Conservation (phyloP, 1,140 invertebrate genomes). For the Drosophila lacertosa region DNA sequence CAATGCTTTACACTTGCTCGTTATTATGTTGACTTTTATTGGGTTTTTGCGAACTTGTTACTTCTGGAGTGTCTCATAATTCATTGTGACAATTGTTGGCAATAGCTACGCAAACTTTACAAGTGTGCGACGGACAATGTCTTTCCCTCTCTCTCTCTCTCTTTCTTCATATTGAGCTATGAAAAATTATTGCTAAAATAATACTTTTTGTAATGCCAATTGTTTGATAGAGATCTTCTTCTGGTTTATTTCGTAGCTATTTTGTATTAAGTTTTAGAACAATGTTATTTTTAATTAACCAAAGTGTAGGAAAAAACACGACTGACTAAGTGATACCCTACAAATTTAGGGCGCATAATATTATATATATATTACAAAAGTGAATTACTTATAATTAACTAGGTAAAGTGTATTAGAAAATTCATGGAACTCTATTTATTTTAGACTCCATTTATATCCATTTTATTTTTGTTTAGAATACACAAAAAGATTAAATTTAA, state of each 20-base stretch:
- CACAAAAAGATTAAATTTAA: too few species aligned
- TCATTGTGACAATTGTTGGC: conserved; percentile 52
- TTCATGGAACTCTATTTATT: too few species aligned
- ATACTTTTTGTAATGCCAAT: not conserved
- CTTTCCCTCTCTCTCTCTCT: too few species aligned
- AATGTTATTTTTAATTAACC: not conserved
- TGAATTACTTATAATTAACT: too few species aligned
- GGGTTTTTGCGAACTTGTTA: conserved; percentile 44
- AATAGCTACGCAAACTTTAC: conserved; percentile 24
- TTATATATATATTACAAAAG: too few species aligned
- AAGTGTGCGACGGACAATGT: too few species aligned
- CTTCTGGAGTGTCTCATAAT: conserved; percentile 38
- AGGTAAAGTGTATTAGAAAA: too few species aligned
- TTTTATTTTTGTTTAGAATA: too few species aligned
- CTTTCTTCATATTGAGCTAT: not conserved
- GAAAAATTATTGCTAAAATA: conserved; percentile 1
- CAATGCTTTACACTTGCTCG: conserved; percentile 35
- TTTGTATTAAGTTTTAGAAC: not conserved
- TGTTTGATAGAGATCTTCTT: not conserved
- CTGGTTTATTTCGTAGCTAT: conserved; percentile 2
- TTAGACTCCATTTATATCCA: too few species aligned
- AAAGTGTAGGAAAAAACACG: too few species aligned
- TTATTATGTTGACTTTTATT: conserved; percentile 59
- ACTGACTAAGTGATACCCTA: not conserved
- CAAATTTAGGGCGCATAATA: too few species aligned